phyloP scores from a whole-genome alignment of 2,113 vertebrate genomes.

The Microtus montanus region DNA sequence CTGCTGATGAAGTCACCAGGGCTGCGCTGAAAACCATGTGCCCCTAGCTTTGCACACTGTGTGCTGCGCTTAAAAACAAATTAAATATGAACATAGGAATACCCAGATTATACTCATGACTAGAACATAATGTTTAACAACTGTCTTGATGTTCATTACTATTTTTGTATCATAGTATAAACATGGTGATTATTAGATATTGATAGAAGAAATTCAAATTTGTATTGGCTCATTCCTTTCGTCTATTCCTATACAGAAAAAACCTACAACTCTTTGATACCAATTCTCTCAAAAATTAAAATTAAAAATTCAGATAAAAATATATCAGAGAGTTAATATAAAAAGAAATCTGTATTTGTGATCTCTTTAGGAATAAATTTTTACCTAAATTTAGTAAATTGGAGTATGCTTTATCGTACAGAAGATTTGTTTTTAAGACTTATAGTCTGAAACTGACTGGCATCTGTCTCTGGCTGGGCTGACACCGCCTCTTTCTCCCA shows the following conservation, averaged over 20 bases:
- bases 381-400: not conserved
- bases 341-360: not conserved
- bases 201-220: not conserved
- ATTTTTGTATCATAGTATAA: not conserved
- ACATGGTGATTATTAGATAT: not conserved
- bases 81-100: not conserved
- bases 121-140: not conserved
- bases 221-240: not conserved
- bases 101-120: not conserved
- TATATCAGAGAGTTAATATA: not conserved
- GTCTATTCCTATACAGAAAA: not conserved
- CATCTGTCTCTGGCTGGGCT: too few species aligned
- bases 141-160: not conserved
- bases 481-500: too few species aligned
- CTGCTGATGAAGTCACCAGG: not conserved
- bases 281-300: constrained; percentile 26
- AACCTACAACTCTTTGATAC: not conserved
- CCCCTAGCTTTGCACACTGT: not conserved
- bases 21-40: not conserved
- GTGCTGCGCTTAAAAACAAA: not conserved
- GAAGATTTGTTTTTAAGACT: constrained; percentile 4
- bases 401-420: not conserved
- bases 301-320: not conserved
- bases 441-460: not conserved
- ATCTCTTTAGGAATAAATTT: constrained; percentile 4